A percentile compares a stretch with the other conserved stretches of the same genome.
phyloP scores from a whole-genome alignment of 2,113 vertebrate genomes.

The Fukomys damarensis region DNA sequence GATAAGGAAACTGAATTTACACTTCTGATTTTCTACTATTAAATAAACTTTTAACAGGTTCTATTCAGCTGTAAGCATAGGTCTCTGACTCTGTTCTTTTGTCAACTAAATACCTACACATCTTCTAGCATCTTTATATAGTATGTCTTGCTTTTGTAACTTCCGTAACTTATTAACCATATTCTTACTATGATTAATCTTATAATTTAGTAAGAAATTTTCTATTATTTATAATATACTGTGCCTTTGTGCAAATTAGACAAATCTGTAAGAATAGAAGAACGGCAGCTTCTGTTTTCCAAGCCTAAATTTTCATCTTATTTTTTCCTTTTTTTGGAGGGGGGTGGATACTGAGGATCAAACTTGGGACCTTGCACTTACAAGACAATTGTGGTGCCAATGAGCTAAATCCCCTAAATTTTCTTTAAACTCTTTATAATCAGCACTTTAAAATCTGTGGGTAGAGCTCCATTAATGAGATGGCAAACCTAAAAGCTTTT shows the following conservation, averaged over 20 bases:
- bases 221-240: background rate
- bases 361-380: too few species aligned
- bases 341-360: too few species aligned
- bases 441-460: background rate
- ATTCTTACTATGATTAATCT: background rate
- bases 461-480: background rate
- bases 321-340: too few species aligned
- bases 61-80: background rate
- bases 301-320: background rate
- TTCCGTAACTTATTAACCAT: background rate
- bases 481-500: background rate
- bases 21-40: background rate
- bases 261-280: background rate
- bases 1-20: background rate
- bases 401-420: background rate
- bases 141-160: background rate
- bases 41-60: background rate
- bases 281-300: background rate
- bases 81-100: background rate
- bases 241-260: background rate
- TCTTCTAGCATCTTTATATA: background rate
- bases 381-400: too few species aligned
- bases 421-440: background rate
- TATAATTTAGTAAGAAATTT: background rate
- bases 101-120: background rate